Conservation (phyloP, 2,797 vertebrate genomes). For the Paramormyrops hopkinsi region DNA sequence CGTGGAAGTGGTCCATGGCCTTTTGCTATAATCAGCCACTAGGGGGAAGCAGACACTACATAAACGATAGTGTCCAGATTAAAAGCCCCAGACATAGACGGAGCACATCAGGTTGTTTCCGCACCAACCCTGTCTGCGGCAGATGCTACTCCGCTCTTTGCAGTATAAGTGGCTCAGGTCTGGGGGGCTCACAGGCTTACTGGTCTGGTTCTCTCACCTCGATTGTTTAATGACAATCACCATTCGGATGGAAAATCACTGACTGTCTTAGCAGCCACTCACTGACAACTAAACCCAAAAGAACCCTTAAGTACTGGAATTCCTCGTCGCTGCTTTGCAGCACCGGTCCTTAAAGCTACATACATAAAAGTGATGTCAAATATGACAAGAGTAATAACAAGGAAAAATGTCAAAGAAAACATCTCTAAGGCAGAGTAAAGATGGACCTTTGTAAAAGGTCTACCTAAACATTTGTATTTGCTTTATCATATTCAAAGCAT, state of each 20-base stretch:
- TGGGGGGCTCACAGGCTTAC: neutral
- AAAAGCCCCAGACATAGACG: neutral
- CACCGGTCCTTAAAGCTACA: neutral
- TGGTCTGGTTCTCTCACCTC: neutral
- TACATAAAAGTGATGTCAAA: neutral
- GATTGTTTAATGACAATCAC: neutral
- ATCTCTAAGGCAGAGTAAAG: neutral
- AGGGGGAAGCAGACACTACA: slow-evolving; percentile 16
- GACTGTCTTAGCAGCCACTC: neutral
- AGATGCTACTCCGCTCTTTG: neutral
- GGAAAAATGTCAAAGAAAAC: neutral
- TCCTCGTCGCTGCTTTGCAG: neutral
- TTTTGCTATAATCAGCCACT: neutral
- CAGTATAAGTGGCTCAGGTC: neutral
- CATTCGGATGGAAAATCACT: neutral
- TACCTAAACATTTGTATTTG: neutral
- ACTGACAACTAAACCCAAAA: neutral
- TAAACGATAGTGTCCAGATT: neutral
- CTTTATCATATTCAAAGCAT: neutral
- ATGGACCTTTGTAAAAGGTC: neutral
- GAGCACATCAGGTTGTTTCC: neutral
- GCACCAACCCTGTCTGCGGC: neutral
- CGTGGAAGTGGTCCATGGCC: neutral
- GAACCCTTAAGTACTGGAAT: neutral
- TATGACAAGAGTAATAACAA: neutral